phyloP scores from a whole-genome alignment of 2,113 vertebrate species.

The Rutilus rutilus region DNA sequence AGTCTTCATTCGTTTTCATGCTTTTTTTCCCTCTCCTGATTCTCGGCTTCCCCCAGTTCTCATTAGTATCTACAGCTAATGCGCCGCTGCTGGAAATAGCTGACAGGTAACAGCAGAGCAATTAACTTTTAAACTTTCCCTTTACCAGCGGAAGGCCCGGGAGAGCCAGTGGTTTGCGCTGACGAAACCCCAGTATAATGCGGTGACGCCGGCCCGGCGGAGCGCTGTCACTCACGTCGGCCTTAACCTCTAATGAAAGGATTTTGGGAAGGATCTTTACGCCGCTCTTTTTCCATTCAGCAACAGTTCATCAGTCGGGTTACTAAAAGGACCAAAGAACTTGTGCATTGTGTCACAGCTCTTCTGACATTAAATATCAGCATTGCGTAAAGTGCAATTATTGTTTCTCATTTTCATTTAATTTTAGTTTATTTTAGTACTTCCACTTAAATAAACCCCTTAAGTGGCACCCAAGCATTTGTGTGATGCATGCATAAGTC shows the following conservation, averaged over 20 bases:
- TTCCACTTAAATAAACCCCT: too few relatives aligned
- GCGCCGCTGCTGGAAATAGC: conserved; percentile 61
- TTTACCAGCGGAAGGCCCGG: conserved; percentile 55
- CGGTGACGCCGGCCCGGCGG: not conserved
- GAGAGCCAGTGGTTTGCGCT: conserved; percentile 47
- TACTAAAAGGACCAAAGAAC: not conserved
- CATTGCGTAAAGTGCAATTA: too few relatives aligned
- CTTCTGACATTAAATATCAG: not conserved
- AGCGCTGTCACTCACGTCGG: conserved; percentile 11
- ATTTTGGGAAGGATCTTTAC: not conserved
- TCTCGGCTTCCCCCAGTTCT: conserved; percentile 53
- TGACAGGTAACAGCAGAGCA: conserved; percentile 64
- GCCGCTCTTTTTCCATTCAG: not conserved
- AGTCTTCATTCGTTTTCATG: conserved; percentile 38
- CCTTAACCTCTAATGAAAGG: not conserved
- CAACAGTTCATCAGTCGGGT: not conserved
- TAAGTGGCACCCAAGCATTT: too few relatives aligned
- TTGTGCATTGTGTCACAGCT: not conserved
- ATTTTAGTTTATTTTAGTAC: too few relatives aligned
- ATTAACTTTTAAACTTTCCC: conserved; percentile 65
- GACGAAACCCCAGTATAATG: conserved; percentile 34
- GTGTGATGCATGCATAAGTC: too few relatives aligned
- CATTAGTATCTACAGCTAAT: conserved; percentile 63
- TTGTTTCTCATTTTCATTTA: too few relatives aligned
- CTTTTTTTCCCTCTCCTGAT: conserved; percentile 27